phyloP scores from a whole-genome alignment of 2,113 vertebrate species.

The Varanus salvator region DNA sequence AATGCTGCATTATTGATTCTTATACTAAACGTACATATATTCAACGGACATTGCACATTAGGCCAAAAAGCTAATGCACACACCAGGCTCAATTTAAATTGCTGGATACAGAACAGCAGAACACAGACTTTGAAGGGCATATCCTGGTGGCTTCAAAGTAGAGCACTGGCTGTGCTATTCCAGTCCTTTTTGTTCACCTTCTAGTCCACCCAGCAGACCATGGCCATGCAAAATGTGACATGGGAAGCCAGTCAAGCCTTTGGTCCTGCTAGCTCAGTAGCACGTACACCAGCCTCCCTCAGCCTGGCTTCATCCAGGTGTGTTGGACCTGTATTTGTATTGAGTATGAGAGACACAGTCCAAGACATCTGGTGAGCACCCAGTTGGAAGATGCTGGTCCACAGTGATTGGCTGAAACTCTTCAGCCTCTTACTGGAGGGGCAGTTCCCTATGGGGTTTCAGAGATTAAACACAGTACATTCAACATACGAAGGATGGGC shows the following conservation, averaged over 20 bases:
- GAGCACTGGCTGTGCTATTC: not conserved
- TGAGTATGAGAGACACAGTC: too few species aligned
- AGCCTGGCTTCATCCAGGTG: too few species aligned
- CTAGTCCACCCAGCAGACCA: not conserved
- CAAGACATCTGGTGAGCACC: too few species aligned
- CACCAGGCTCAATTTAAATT: slow-evolving; percentile 14
- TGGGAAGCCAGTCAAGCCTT: not conserved
- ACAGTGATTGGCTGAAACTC: not conserved
- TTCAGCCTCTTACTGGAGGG: not conserved
- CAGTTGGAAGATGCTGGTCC: not conserved
- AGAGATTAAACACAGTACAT: not conserved
- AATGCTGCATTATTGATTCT: not conserved
- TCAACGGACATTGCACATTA: not conserved
- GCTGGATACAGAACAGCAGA: not conserved
- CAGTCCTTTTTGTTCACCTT: not conserved
- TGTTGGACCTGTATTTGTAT: too few species aligned
- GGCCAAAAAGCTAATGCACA: not conserved
- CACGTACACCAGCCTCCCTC: too few species aligned
- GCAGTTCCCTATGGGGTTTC: not conserved
- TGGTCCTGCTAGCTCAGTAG: too few species aligned
- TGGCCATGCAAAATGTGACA: not conserved
- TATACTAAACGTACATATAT: not conserved
- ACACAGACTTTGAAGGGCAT: not conserved
- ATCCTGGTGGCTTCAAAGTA: not conserved
- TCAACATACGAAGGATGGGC: not conserved